Evolutionary conservation across 2,888 invertebrate species (phyloP), one percentile per base, ranked within the genome.

Genomic region (Zygothrica quintamaculata): DNA sequence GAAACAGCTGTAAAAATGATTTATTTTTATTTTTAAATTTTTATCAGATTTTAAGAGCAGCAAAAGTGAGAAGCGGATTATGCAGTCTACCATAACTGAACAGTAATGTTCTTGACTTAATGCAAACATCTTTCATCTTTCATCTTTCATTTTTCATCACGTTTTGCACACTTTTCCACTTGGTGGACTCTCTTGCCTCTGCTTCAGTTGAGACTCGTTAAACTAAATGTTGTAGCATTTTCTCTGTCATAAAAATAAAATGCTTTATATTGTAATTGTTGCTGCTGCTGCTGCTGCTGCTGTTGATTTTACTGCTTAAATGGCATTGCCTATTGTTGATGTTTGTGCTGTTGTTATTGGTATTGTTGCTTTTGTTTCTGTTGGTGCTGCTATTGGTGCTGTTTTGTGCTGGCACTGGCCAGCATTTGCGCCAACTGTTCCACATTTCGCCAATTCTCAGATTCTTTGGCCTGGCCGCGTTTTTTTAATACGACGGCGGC

Each of bases 141-240:
- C 16, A n/a, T 43, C 18, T 29, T 15, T 47, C 12, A 3, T 36
- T 8, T 3, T 33, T 11, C 22, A 26, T 16, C 42, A 9, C 7
- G n/a, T 22, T 8, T 33, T 29, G 37, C 25, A 29, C 53, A 44
- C 44, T 29, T 29, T 36, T n/a, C 36, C 52, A 42, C 44, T 53
- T n/a, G n/a, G n/a, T n/a, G n/a, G 29, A 39, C 48, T 51, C 26
- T 46, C 47, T 34, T 31, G n/a, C 59, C 50, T 66, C 34, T 59
- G 51, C 55, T 62, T 74, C 64, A 74, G 71, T 79, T 76, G 76
- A 61, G 59, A 73, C 43, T 74, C 77, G 84, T 82, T 76, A 61
- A 85, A 82, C 50, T 47, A 70, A 80, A 73, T 80, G 77, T 62
- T 62, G 60, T 46, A 42, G 62, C 55, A 75, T 75, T 78, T 69